phyloP scores from a whole-genome alignment of 2,888 invertebrate genomes.

The Sturmia bella region DNA sequence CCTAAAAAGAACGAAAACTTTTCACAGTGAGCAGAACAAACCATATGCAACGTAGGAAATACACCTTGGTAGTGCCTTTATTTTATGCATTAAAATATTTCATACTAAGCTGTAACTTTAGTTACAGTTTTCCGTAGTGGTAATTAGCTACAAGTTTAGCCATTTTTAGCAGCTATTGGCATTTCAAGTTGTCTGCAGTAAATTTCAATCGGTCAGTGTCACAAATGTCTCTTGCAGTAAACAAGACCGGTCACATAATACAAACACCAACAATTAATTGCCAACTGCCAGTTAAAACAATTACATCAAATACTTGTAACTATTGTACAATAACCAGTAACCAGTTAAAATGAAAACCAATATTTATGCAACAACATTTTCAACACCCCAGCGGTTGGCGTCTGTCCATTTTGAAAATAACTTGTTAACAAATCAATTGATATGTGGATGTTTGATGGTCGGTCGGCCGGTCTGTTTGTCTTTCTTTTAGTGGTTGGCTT shows the following conservation, averaged over 20 bases:
- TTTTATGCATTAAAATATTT: not conserved
- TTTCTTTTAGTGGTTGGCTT: not conserved
- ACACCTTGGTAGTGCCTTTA: too few relatives aligned
- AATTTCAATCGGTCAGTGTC: slow-evolving; percentile 62
- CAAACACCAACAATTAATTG: slow-evolving; percentile 17
- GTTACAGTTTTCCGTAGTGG: not conserved
- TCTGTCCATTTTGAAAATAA: slow-evolving; percentile 10
- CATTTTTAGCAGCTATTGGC: slow-evolving; percentile 17
- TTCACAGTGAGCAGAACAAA: too few relatives aligned
- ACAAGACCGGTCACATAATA: slow-evolving; percentile 16
- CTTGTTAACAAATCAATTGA: slow-evolving; percentile 41
- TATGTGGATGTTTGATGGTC: not conserved
- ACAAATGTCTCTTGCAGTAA: slow-evolving; percentile 35
- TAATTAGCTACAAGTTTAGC: slow-evolving; percentile 11
- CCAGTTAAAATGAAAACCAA: slow-evolving; percentile 28
- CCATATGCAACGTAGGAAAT: too few relatives aligned
- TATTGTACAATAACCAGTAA: slow-evolving; percentile 39
- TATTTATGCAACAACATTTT: slow-evolving; percentile 57
- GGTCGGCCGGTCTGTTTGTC: not conserved
- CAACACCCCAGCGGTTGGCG: not conserved
- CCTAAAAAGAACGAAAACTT: too few relatives aligned
- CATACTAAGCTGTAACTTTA: not conserved
- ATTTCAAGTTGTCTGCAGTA: slow-evolving; percentile 13
- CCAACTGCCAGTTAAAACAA: slow-evolving; percentile 36
- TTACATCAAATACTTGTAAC: slow-evolving; percentile 29